Percentiles rank a stretch among this genome's conserved stretches.
phyloP scores from a whole-genome alignment of 2,113 vertebrate species.

The Tinamus guttatus region DNA sequence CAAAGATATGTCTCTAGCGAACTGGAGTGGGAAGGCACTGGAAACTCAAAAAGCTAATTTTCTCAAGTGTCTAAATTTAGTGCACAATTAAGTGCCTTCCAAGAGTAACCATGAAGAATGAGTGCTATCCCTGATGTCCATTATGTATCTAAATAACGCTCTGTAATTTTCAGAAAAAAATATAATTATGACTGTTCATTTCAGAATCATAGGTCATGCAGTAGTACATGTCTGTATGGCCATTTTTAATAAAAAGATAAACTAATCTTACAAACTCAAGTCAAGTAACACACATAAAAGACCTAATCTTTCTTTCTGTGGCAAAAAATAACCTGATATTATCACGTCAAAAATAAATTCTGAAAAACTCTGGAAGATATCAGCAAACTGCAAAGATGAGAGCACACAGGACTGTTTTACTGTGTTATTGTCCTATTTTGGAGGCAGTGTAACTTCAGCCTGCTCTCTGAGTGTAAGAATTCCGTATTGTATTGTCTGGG shows the following conservation, averaged over 20 bases:
- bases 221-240: background rate
- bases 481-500: background rate
- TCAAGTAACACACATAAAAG: background rate
- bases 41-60: background rate
- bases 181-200: background rate
- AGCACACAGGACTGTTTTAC: background rate
- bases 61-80: background rate
- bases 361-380: background rate
- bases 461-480: background rate
- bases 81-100: background rate
- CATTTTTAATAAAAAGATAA: background rate
- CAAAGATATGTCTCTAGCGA: background rate
- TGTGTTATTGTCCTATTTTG: background rate
- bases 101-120: background rate
- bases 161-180: background rate
- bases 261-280: background rate
- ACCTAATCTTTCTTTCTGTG: background rate
- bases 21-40: background rate
- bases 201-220: background rate
- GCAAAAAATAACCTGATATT: background rate
- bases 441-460: background rate
- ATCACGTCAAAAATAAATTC: background rate
- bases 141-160: background rate
- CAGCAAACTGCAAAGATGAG: background rate
- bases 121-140: background rate